Percentiles rank a stretch among this genome's conserved stretches.
Evolutionary conservation across 2,888 invertebrate genomes (phyloP).

Genomic region (Tipula lateralis): DNA sequence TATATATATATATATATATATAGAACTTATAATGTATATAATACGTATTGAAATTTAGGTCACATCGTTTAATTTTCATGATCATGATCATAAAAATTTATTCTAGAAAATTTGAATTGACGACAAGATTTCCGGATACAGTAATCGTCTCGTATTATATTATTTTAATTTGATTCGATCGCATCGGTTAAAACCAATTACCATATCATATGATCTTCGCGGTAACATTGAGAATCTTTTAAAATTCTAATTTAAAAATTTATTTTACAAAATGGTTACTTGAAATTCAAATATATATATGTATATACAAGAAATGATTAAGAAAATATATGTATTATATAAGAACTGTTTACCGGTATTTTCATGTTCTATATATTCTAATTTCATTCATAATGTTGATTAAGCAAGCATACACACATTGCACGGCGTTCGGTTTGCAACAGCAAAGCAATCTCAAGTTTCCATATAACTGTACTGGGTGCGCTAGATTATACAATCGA

Average conservation of each 20-base stretch:
- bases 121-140: neutral
- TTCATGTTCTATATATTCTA: neutral
- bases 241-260: neutral
- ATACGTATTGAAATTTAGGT: neutral
- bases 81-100: neutral
- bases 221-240: constrained; percentile 4
- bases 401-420: too few relatives aligned
- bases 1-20: neutral
- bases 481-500: too few relatives aligned
- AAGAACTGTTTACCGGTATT: neutral
- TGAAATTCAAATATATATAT: neutral
- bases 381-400: neutral
- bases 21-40: neutral
- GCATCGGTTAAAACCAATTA: neutral
- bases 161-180: neutral
- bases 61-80: neutral
- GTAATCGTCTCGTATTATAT: neutral
- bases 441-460: too few relatives aligned
- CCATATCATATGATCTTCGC: constrained; percentile 9
- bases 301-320: neutral
- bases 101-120: neutral
- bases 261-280: neutral
- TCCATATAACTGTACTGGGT: too few relatives aligned
- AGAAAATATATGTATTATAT: neutral
- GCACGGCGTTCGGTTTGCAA: too few relatives aligned